Percentiles rank a stretch among this genome's conserved stretches.
phyloP scores from a whole-genome alignment of 2,888 invertebrate species.

The Corbicula japonica region DNA sequence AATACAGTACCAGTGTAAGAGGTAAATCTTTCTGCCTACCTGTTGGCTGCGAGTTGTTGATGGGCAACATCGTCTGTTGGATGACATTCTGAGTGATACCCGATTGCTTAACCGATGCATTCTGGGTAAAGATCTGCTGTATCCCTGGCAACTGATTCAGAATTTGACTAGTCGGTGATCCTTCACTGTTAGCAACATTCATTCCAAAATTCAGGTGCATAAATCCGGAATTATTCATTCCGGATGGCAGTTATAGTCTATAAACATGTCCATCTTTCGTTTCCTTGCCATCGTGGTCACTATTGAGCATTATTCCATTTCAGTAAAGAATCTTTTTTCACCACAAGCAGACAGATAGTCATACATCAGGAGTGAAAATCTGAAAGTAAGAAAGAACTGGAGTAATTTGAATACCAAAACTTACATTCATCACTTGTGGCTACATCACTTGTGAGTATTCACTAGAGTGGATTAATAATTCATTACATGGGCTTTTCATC shows the following conservation, averaged over 20 bases:
- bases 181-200: slow-evolving; percentile 56
- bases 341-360: too few relatives aligned
- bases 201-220: slow-evolving; percentile 58
- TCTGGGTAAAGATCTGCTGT: slow-evolving; percentile 57
- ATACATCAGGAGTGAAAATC: too few relatives aligned
- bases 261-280: slow-evolving; percentile 9
- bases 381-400: too few relatives aligned
- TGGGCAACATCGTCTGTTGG: slow-evolving; percentile 40
- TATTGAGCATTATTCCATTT: not conserved
- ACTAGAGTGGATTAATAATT: too few relatives aligned
- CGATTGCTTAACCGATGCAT: slow-evolving; percentile 48
- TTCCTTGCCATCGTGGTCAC: not conserved
- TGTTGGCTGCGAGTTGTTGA: slow-evolving; percentile 39
- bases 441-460: too few relatives aligned
- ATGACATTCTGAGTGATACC: slow-evolving; percentile 43
- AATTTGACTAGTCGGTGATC: slow-evolving; percentile 56
- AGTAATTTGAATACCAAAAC: too few relatives aligned
- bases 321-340: not conserved
- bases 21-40: slow-evolving; percentile 61
- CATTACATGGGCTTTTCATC: too few relatives aligned
- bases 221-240: slow-evolving; percentile 65
- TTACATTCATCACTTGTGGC: too few relatives aligned
- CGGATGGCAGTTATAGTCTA: slow-evolving; percentile 1
- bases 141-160: slow-evolving; percentile 61
- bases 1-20: too few relatives aligned